These are phyloP conservation scores for Hormaphis cornu DNA, from an alignment of 1,140 invertebrate species.

Conservation along the genomic window DNA sequence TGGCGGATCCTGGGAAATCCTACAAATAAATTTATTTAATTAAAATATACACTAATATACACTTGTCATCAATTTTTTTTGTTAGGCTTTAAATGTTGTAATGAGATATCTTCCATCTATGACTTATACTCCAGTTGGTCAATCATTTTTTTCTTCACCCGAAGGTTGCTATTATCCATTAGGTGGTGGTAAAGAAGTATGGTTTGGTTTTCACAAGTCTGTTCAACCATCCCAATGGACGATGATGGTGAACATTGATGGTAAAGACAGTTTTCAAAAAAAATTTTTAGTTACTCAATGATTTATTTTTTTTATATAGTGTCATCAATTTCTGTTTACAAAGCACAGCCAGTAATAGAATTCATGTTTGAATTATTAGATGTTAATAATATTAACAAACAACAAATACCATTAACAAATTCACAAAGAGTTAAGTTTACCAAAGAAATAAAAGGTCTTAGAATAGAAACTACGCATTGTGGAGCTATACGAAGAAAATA, in stretches of 20 bases:
- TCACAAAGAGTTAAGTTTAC: conserved; percentile 99
- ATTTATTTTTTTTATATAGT: conserved; percentile 53
- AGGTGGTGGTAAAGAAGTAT: conserved; percentile 96
- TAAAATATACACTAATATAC: background rate
- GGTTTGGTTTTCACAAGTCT: conserved; percentile 99
- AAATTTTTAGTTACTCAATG: background rate
- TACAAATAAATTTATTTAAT: background rate
- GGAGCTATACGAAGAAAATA: conserved; percentile 98
- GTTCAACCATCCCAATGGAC: conserved; percentile 99
- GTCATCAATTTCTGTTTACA: conserved; percentile 99
- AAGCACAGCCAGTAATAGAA: conserved; percentile 98
- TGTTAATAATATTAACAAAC: conserved; percentile 91
- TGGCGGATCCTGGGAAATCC: too few species aligned
- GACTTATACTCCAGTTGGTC: conserved; percentile 97
- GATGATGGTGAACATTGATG: conserved; percentile 99
- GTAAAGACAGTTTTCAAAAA: conserved; percentile 49
- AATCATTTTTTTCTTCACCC: conserved; percentile 97
- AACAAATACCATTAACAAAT: conserved; percentile 92
- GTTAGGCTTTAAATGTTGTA: conserved; percentile 91
- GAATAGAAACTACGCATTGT: conserved; percentile 99
- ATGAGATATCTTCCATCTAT: conserved; percentile 99
- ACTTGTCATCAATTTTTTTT: conserved; percentile 18
- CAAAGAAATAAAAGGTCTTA: conserved; percentile 99
- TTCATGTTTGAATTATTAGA: conserved; percentile 99
- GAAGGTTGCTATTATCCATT: conserved; percentile 97